Percentiles rank a stretch among this genome's conserved stretches.
Conservation (phyloP, 2,113 vertebrate species). For the Bombycilla garrulus region DNA sequence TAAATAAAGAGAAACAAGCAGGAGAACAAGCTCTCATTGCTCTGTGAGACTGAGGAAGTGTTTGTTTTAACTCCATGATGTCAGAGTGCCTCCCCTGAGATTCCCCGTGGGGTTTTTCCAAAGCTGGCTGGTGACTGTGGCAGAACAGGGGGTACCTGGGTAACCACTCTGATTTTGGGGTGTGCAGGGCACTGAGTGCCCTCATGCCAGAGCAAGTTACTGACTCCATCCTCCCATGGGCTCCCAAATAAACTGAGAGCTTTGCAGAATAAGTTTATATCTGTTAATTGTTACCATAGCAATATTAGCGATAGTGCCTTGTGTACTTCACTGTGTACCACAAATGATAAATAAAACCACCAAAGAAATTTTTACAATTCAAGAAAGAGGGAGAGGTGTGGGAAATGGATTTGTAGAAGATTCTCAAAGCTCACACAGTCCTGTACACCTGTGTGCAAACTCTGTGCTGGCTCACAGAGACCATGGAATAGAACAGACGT, state of each 20-base stretch:
- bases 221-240: neutral
- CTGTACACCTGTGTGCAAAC: too few relatives aligned
- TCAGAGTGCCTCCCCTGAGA: neutral
- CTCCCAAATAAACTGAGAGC: neutral
- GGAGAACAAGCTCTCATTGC: neutral
- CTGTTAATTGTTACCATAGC: too few relatives aligned
- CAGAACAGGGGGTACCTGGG: neutral
- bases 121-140: neutral
- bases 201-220: neutral
- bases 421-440: too few relatives aligned
- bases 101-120: neutral
- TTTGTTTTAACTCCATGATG: neutral
- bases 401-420: too few relatives aligned
- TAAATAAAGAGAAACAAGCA: neutral
- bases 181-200: neutral
- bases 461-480: too few relatives aligned
- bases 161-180: neutral
- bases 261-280: too few relatives aligned
- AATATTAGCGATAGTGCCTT: too few relatives aligned
- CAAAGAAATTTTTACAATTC: too few relatives aligned
- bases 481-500: too few relatives aligned
- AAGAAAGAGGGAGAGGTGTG: too few relatives aligned
- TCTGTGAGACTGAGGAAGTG: accelerated
- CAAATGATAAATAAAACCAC: too few relatives aligned
- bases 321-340: too few relatives aligned